Evolutionary conservation across 1,140 invertebrate genomes (phyloP), one percentile per base, ranked within the genome.

Genomic region (Teleopsis dalmanni): DNA sequence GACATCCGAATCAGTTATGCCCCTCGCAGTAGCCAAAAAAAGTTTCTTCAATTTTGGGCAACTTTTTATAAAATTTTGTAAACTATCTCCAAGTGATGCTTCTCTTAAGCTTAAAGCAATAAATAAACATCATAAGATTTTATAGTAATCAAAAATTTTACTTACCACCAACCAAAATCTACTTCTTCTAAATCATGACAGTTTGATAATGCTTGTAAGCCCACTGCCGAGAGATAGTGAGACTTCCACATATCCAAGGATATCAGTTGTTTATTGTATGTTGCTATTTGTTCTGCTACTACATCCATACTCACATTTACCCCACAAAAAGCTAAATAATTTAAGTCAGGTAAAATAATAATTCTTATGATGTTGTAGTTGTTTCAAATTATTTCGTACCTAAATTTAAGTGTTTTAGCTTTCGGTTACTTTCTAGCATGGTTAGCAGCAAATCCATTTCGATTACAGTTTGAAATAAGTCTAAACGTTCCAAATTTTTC

Each of bases 91-190:
- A 27, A 72, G 69, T 8, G 75, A 72, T 3, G 73, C 74, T 60
- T 79, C 68, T 16, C 64, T 73, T 25, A 78, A 54, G 53, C 76
- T 77, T 50, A 25, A 46, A 54, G 51, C 33, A 41, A 48, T 27
- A 19, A 53, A 35, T 38, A 11, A 35, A 46, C 16, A 21, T 29
- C 13, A 29, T 8, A 29, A 29, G 13, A 29, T 16, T 26, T 18
- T 37, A 31, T 14, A 33, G 5, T 43, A n/a, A 27, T 14, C n/a
- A 11, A 14, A 29, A 45, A 26, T 23, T 40, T 14, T 35, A 78
- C 83, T 76, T 72, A 89, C 87, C 88, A 91, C 90, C 90, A 93
- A 44, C 90, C 88, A 47, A 95, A 76, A 73, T 95, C 90, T 16
- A 94, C 70, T 71, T 93, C 89, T 60, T 85, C 80, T 14, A 95